Base-by-base conservation (phyloP, 2,888 invertebrate genomes). In the Villa cingulata region DNA sequence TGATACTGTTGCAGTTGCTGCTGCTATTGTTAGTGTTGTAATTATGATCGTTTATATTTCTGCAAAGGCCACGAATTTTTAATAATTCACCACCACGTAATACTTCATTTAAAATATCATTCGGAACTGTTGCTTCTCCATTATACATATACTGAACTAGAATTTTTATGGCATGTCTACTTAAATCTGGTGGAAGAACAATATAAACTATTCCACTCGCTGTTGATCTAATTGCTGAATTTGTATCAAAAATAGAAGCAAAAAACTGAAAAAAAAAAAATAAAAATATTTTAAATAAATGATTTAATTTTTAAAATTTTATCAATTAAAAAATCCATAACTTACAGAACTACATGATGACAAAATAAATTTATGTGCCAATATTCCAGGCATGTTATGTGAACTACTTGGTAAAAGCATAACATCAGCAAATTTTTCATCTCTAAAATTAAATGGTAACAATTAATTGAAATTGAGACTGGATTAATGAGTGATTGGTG, bases 131-230 rank as follows among this genome's bases (percentile, higher is more conserved):
- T 27, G 87, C 85, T 53, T 70, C 61, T 57, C 81, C 81, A 65
- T 80, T 82, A 69, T 88, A 88, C 86, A 88, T 88, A 64, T 88
- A 88, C 60, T 88, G 85, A 38, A 88, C 80, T 17, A 88, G 72
- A 52, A 85, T 83, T 64, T 85, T 84, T 56, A 88, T 72, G 10
- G 86, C 86, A 54, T 83, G 81, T 52, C 83, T 81, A 36, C 81
- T 83, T 53, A 88, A 81, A 62, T 87, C 87, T 4, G 86, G 80
- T 15, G 88, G 88, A 54, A 88, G 73, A 32, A 88, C 82, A 43
- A 86, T 78, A 55, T 83, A 77, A 10, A 81, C 65, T 58, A 76
- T 70, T 19, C 65, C 36, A 36, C 16, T 16, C 7, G 23, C 23
- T 23, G 23, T 23, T 7, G 5, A 4, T 23, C 5, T 6, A 6